phyloP scores from a whole-genome alignment of 1,140 invertebrate species.

The Contarinia nasturtii region DNA sequence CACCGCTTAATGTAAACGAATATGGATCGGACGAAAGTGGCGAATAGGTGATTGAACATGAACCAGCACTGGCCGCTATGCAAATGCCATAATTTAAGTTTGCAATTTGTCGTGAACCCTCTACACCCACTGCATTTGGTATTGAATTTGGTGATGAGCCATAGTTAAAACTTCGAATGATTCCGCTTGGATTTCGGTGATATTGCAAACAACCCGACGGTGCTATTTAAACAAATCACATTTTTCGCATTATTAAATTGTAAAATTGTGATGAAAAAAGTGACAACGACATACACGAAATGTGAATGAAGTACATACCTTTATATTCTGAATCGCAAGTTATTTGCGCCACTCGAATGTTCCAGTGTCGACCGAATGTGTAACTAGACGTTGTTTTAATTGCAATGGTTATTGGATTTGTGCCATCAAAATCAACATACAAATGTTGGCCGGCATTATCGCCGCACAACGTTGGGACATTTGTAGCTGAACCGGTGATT shows the following conservation, averaged over 20 bases:
- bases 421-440: slow-evolving; percentile 53
- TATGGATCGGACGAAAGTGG: slow-evolving; percentile 28
- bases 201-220: slow-evolving; percentile 66
- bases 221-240: slow-evolving; percentile 27
- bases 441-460: slow-evolving; percentile 65
- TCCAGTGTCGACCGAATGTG: slow-evolving; percentile 48
- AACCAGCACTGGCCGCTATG: slow-evolving; percentile 15
- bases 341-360: slow-evolving; percentile 53
- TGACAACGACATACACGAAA: neutral
- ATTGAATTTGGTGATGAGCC: slow-evolving; percentile 32
- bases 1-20: slow-evolving; percentile 49
- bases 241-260: neutral
- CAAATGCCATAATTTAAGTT: slow-evolving; percentile 50
- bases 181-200: slow-evolving; percentile 38
- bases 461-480: slow-evolving; percentile 53
- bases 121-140: slow-evolving; percentile 15
- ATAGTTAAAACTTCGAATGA: slow-evolving; percentile 59
- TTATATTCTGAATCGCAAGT: slow-evolving; percentile 34
- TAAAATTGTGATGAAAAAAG: no score
- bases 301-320: neutral
- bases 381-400: slow-evolving; percentile 39
- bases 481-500: slow-evolving; percentile 42
- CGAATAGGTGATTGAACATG: slow-evolving; percentile 20
- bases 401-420: slow-evolving; percentile 42
- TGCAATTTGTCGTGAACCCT: slow-evolving; percentile 48